phyloP scores from a whole-genome alignment of 2,888 invertebrate species.

The Dicyrtoma fusca region DNA sequence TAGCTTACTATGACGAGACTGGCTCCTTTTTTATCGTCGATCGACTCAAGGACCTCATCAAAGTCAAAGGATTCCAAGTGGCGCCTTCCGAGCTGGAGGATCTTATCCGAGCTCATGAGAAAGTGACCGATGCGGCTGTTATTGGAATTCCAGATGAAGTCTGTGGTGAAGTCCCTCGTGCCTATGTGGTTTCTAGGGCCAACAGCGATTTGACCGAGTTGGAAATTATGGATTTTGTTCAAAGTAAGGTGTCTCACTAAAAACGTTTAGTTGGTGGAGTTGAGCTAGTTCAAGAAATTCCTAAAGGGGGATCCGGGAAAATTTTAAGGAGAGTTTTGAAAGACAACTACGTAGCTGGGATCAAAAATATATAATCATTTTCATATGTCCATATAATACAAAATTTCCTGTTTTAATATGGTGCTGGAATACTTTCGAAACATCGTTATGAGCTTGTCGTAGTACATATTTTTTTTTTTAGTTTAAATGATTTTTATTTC shows the following conservation, averaged over 20 bases:
- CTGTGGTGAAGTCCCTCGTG: slow-evolving; percentile 76
- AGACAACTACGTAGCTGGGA: too few relatives aligned
- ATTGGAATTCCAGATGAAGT: slow-evolving; percentile 73
- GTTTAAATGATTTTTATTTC: too few relatives aligned
- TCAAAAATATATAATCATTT: too few relatives aligned
- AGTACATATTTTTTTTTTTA: too few relatives aligned
- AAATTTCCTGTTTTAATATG: too few relatives aligned
- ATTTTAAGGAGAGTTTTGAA: slow-evolving; percentile 58
- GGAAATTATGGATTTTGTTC: slow-evolving; percentile 68
- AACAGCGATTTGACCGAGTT: slow-evolving; percentile 61
- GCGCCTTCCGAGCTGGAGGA: slow-evolving; percentile 86
- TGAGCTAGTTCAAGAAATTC: slow-evolving; percentile 64
- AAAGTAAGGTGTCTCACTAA: slow-evolving; percentile 72
- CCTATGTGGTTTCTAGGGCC: slow-evolving; percentile 66
- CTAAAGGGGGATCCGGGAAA: slow-evolving; percentile 76
- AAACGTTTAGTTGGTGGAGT: slow-evolving; percentile 70
- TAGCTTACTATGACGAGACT: slow-evolving; percentile 76
- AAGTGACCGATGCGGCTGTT: slow-evolving; percentile 79
- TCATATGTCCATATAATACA: too few relatives aligned
- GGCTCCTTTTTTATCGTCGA: slow-evolving; percentile 75
- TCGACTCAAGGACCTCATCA: slow-evolving; percentile 79
- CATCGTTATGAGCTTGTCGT: too few relatives aligned
- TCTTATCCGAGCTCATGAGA: slow-evolving; percentile 71
- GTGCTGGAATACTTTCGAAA: too few relatives aligned
- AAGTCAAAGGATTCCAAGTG: slow-evolving; percentile 72